Conservation (phyloP, 2,797 vertebrate genomes). For the Spondyliosoma cantharus region DNA sequence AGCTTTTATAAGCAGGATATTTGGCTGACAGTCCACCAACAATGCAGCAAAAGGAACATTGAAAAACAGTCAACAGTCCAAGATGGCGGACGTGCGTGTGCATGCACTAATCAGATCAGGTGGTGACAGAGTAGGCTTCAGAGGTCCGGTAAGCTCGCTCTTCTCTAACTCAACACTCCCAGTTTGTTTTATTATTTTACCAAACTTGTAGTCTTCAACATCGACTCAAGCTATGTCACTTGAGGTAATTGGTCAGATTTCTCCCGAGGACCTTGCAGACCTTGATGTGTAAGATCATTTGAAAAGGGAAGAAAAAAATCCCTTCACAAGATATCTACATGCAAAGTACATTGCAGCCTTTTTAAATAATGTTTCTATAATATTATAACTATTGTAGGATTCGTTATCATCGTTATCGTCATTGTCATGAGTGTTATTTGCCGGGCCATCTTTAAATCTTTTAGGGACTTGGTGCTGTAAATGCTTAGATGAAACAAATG, state of each 20-base stretch:
- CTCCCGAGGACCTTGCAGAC: not conserved
- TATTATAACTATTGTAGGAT: no score
- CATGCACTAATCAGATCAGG: no score
- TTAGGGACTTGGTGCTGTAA: not conserved
- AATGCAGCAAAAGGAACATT: constrained; percentile 4
- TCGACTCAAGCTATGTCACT: not conserved
- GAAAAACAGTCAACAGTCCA: not conserved
- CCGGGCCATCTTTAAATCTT: not conserved
- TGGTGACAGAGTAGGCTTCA: not conserved
- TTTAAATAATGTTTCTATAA: not conserved
- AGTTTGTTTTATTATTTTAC: not conserved
- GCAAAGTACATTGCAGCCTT: not conserved
- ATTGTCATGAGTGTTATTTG: not conserved
- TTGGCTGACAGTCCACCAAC: not conserved
- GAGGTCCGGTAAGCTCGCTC: not conserved
- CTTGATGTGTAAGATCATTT: not conserved
- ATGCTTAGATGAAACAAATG: constrained; percentile 1
- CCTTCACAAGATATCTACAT: not conserved
- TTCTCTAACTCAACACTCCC: not conserved
- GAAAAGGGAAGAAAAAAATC: not conserved
- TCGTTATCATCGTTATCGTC: not conserved
- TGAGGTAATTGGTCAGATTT: not conserved
- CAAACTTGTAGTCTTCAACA: not conserved
- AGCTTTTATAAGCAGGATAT: not conserved
- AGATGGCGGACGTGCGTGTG: no score